Base-by-base conservation (phyloP, 2,797 vertebrate species). In the Garrulus glandarius region DNA sequence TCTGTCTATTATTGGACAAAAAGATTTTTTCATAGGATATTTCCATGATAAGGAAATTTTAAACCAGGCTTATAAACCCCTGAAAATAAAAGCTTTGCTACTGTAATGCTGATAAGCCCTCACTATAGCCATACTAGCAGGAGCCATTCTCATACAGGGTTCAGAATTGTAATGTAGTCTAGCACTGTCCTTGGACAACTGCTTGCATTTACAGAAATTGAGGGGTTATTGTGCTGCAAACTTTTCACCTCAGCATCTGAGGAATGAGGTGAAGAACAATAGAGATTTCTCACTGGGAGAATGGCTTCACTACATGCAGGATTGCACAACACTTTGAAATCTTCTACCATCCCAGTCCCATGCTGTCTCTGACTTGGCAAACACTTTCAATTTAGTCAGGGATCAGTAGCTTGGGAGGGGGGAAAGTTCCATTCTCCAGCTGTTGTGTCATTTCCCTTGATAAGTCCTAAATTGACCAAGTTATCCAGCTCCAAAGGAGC, bases 391-490 rank as follows among this genome's bases (percentile, higher is more conserved):
- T 98, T 98, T 97, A 97, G 94, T 96, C 94, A 95, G 89, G 87
- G 96, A 97, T 98, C 97, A 97, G 97, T 95, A 96, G 94, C 92
- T 63, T 30, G 63, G 13, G 53, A 32, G 71, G 64, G 16, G 19
- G 86, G 30, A 3, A 34, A 92, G 95, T 93, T 96, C 92, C 93
- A 85, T 95, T 97, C 97, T 97, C 98, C 97, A 98, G 97, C 98
- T 98, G 97, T 95, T 97, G 96, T 98, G 97, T 97, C 97, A 97
- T 98, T 98, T 98, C 97, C 98, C 97, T 98, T 97, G 97, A 97
- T 98, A 98, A 98, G 97, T 98, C 97, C 95, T 98, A 98, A 98
- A 98, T 98, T 98, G 98, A 98, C 97, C 14, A 9, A 85, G 95
- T 98, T 98, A 98, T 98, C 95, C 74, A 39, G 94, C 97, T 98